Percentiles rank a stretch among this genome's conserved stretches.
Evolutionary conservation across 2,113 vertebrate species (phyloP).

Genomic region (Tenrec ecaudatus): DNA sequence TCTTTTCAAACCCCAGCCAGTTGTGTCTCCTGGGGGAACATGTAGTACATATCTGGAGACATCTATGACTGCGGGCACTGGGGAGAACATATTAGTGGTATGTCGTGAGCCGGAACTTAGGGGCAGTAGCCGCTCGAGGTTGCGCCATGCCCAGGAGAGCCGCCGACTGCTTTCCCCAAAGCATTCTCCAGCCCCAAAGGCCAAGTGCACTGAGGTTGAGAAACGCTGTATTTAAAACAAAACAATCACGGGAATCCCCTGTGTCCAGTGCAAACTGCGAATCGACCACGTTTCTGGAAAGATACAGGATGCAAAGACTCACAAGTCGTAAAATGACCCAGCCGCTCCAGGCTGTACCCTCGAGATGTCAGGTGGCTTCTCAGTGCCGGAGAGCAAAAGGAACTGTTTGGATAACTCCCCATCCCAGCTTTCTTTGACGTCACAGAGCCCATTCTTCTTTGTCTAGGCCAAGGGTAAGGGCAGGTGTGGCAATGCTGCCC

Average conservation of each 20-base stretch:
- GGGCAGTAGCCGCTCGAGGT: not conserved
- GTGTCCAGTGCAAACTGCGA: not conserved
- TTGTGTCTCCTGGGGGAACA: not conserved
- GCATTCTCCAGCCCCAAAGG: not conserved
- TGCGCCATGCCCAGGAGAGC: not conserved
- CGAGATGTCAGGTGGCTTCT: not conserved
- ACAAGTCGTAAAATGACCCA: not conserved
- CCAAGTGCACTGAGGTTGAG: not conserved
- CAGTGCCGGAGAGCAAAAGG: slow-evolving; percentile 11
- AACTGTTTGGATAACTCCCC: slow-evolving; percentile 1
- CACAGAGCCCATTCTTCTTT: slow-evolving; percentile 54
- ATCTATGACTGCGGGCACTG: not conserved
- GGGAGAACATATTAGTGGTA: not conserved
- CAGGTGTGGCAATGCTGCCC: not conserved
- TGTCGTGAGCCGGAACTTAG: not conserved
- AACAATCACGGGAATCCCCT: not conserved
- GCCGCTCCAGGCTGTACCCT: not conserved
- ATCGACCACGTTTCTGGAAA: not conserved
- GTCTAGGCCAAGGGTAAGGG: slow-evolving; percentile 53
- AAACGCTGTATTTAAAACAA: not conserved
- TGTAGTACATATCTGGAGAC: not conserved
- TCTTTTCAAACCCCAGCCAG: slow-evolving; percentile 18
- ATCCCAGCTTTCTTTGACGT: slow-evolving; percentile 43
- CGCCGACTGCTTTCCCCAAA: not conserved
- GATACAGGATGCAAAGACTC: not conserved